Conservation (phyloP, 2,888 invertebrate species). For the Lasioglossum vierecki region DNA sequence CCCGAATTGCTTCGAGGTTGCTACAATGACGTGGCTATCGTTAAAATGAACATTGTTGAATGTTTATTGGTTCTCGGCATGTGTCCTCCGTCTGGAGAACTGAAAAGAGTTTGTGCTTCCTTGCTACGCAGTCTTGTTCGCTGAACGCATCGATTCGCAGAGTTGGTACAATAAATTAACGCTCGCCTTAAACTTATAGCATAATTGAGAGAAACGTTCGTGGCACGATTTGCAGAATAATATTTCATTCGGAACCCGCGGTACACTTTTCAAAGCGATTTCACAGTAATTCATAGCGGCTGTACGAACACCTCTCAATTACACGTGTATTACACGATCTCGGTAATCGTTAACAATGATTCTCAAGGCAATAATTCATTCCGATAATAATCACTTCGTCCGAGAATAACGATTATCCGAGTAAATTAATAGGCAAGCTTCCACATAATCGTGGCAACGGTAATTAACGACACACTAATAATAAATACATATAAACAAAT, state of each 20-base stretch:
- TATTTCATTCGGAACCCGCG: neutral
- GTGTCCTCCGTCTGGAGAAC: neutral
- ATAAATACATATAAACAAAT: neutral
- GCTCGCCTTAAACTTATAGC: neutral
- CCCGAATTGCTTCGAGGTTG: neutral
- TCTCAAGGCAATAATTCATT: slow-evolving; percentile 8
- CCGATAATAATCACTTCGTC: neutral
- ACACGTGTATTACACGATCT: neutral
- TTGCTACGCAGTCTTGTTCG: slow-evolving; percentile 14
- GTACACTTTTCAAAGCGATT: neutral
- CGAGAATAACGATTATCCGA: neutral
- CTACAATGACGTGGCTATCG: neutral
- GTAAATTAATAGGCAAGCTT: slow-evolving; percentile 10
- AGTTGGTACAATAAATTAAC: neutral
- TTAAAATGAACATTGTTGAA: slow-evolving; percentile 10
- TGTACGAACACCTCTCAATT: neutral
- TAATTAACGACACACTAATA: neutral
- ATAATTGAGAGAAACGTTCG: slow-evolving; percentile 17
- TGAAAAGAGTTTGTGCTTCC: slow-evolving; percentile 2
- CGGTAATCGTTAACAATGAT: slow-evolving; percentile 4
- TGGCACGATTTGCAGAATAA: neutral
- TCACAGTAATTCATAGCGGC: neutral
- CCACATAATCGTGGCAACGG: neutral
- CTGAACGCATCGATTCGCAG: neutral
- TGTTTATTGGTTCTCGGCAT: neutral